Percentiles rank a stretch among this genome's conserved stretches.
Conservation (phyloP, 2,113 vertebrate species). For the Zapornia atra region DNA sequence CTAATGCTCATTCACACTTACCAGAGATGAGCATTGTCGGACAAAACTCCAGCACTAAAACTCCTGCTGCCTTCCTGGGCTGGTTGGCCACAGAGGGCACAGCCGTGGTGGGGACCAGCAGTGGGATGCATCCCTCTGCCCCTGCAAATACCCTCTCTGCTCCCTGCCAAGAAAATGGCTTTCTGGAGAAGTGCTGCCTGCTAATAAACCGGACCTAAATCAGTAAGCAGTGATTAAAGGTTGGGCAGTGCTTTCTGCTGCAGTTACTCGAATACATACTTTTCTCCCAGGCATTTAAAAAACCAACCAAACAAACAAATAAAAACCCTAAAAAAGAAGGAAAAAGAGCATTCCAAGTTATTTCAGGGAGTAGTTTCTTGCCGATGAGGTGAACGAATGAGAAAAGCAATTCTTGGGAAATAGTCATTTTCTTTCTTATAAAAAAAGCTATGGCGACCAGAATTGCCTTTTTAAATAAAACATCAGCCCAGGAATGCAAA, state of each 20-base stretch:
- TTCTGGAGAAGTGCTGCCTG: conserved; percentile 69
- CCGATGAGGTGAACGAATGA: neutral
- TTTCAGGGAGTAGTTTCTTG: neutral
- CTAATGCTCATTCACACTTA: conserved; percentile 49
- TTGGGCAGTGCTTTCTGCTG: conserved; percentile 32
- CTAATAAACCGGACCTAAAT: conserved; percentile 71
- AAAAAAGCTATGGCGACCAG: neutral
- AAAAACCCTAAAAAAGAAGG: too few species aligned
- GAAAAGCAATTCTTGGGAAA: conserved; percentile 2
- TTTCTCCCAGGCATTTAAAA: neutral
- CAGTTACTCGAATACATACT: neutral
- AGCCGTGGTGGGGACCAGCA: neutral
- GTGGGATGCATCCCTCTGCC: conserved; percentile 16
- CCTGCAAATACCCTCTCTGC: conserved; percentile 18
- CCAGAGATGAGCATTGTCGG: conserved; percentile 9
- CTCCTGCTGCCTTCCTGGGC: conserved; percentile 15
- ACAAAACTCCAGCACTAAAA: conserved; percentile 7
- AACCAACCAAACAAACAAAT: neutral
- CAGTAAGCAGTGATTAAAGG: conserved; percentile 78
- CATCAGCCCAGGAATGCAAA: conserved; percentile 31
- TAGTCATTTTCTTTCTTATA: neutral
- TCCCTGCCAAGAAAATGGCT: conserved; percentile 72
- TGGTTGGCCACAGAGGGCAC: neutral
- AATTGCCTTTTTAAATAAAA: conserved; percentile 68
- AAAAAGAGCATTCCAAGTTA: neutral